phyloP scores from a whole-genome alignment of 2,888 invertebrate genomes.

The Clunio marinus region DNA sequence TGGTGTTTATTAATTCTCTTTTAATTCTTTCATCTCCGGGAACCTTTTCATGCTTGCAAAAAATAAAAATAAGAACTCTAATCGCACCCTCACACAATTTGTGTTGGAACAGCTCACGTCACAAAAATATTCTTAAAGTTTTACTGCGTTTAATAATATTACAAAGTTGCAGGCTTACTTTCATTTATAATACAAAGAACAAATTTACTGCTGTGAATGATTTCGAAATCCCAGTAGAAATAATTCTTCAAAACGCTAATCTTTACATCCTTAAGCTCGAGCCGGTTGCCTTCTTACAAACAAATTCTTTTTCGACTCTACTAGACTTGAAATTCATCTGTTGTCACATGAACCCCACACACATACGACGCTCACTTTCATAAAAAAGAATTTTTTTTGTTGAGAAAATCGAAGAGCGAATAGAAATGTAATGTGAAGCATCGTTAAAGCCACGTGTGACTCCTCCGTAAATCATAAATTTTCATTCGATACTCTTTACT shows the following conservation, averaged over 20 bases:
- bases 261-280: not conserved
- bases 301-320: not conserved
- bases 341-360: slow-evolving; percentile 26
- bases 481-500: slow-evolving; percentile 36
- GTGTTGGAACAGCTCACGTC: not conserved
- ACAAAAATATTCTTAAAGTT: not conserved
- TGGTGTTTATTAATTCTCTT: slow-evolving; percentile 14
- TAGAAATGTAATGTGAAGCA: slow-evolving; percentile 31
- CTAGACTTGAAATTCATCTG: slow-evolving; percentile 4
- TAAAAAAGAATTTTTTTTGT: not conserved
- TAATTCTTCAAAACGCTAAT: too few relatives aligned
- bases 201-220: too few relatives aligned
- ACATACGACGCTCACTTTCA: slow-evolving; percentile 20
- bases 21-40: slow-evolving; percentile 27
- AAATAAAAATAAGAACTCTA: not conserved
- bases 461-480: slow-evolving; percentile 38
- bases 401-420: not conserved
- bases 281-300: too few relatives aligned
- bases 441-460: slow-evolving; percentile 40
- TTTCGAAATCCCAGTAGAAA: too few relatives aligned
- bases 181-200: too few relatives aligned
- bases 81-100: slow-evolving; percentile 19
- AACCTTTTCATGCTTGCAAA: slow-evolving; percentile 10
- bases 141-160: not conserved
- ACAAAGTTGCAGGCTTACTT: not conserved